Conservation (phyloP, 2,113 vertebrate genomes). For the Eclectus roratus region DNA sequence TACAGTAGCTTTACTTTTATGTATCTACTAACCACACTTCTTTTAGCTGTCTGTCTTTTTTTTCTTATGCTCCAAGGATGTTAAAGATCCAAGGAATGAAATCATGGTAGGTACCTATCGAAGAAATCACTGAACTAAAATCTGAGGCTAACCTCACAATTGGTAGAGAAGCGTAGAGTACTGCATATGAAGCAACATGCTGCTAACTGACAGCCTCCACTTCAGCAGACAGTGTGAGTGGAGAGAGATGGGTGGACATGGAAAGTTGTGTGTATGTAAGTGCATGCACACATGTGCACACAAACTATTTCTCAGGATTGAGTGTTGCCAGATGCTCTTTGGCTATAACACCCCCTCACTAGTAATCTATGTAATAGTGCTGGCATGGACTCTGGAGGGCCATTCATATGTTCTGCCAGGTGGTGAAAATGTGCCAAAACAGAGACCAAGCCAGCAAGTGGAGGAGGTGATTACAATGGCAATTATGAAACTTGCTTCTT, state of each 20-base stretch:
- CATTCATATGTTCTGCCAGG: conserved; percentile 1
- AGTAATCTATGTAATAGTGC: neutral
- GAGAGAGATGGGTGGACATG: neutral
- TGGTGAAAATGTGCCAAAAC: conserved; percentile 25
- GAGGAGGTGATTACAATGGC: conserved; percentile 9
- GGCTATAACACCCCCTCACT: neutral
- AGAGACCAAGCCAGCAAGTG: neutral
- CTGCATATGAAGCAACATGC: neutral
- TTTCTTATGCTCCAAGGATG: neutral
- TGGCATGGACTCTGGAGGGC: neutral
- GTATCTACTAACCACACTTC: neutral
- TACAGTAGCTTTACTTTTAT: neutral
- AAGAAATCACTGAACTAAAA: neutral
- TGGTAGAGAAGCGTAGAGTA: neutral
- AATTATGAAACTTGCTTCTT: conserved; percentile 4
- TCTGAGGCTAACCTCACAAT: neutral
- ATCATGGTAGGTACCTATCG: neutral
- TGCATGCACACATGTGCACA: neutral
- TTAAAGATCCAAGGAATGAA: neutral
- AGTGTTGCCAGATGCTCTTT: conserved; percentile 24
- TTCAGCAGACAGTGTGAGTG: neutral
- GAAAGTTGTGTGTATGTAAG: neutral
- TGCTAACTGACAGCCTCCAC: neutral
- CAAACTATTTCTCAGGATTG: neutral
- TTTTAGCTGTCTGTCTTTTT: neutral